A percentile compares a stretch with the other conserved stretches of the same genome.
These are phyloP conservation scores for Drosophila pandora DNA, from an alignment of 1,140 invertebrate species.

Conservation along the genomic window DNA sequence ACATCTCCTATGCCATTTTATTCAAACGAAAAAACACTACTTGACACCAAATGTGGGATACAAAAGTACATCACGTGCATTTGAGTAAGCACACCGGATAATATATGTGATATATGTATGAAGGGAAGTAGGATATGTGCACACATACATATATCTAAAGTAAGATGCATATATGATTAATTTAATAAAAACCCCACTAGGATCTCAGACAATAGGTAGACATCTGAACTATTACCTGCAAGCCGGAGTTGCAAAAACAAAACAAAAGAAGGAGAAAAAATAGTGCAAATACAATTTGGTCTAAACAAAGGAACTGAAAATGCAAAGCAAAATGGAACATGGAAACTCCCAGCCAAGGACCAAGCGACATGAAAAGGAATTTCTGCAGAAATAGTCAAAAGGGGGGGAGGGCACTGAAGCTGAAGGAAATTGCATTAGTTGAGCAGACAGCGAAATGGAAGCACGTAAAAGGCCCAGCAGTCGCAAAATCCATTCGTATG, in stretches of 20 bases:
- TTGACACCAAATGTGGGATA: too few relatives aligned
- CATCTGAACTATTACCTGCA: neutral
- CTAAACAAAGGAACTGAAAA: neutral
- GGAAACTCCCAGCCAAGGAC: neutral
- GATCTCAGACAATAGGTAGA: neutral
- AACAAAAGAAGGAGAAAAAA: neutral
- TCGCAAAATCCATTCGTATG: neutral
- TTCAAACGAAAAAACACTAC: too few relatives aligned
- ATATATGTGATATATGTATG: neutral
- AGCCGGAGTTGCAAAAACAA: too few relatives aligned
- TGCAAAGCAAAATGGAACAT: slow-evolving; percentile 2
- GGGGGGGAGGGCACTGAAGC: neutral
- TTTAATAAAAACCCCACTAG: neutral
- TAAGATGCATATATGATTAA: neutral
- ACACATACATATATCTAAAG: neutral
- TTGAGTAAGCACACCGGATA: too few relatives aligned
- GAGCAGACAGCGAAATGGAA: slow-evolving; percentile 3
- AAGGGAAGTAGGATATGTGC: neutral
- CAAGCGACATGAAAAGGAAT: slow-evolving; percentile 2
- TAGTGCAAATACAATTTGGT: slow-evolving; percentile 1
- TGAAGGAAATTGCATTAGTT: slow-evolving; percentile 5
- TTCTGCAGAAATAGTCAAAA: slow-evolving; percentile 3
- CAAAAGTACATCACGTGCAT: too few relatives aligned
- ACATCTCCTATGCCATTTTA: too few relatives aligned
- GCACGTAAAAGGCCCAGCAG: neutral